Base-by-base conservation (phyloP, 2,797 vertebrate species). In the Semaprochilodus insignis region DNA sequence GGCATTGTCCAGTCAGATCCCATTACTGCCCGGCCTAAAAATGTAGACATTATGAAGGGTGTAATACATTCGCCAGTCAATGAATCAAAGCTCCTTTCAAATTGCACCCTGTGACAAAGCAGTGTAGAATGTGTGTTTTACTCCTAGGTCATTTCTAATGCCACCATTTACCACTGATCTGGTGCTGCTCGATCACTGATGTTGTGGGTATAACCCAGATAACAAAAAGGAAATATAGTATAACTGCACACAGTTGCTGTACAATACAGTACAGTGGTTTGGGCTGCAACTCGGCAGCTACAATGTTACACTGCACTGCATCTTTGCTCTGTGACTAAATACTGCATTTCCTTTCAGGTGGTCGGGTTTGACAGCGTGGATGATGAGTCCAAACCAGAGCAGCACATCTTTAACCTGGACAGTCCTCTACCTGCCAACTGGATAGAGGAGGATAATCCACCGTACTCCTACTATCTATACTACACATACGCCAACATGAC, bases 401-500 rank as follows among this genome's bases (percentile, higher is more conserved):
- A 97, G 79, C 97, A 99, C 83, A 98, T 99, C 96, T 99, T 99
- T 91, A 97, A 98, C 67, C 92, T 97, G 87, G 98, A 97, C 89
- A 99, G 98, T 88, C 97, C 97, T 2, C 94, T 93, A 90, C 98
- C 98, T 27, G 97, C 91, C 74, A 92, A 94, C 89, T 99, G 98
- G 98, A 97, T 93, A 2, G 96, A 93, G n/a, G 97, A 97, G 84
- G 94, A 97, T 90, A 99, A 99, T 93, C 97, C 98, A 0, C 97
- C 98, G 0, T 99, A 99, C 69, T 97, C 97, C 54, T 99, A 99
- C 92, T 99, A 99, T 91, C 94, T 99, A 88, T 99, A 99, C 90
- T 98, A 99, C 59, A 99, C 97, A 96, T 99, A 97, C 17, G 95
- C 96, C 90, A 99, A 99, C 93, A 97, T 99, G 94, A 97, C 97